Conservation (phyloP, 2,888 invertebrate species). For the Hypomecis punctinalis region DNA sequence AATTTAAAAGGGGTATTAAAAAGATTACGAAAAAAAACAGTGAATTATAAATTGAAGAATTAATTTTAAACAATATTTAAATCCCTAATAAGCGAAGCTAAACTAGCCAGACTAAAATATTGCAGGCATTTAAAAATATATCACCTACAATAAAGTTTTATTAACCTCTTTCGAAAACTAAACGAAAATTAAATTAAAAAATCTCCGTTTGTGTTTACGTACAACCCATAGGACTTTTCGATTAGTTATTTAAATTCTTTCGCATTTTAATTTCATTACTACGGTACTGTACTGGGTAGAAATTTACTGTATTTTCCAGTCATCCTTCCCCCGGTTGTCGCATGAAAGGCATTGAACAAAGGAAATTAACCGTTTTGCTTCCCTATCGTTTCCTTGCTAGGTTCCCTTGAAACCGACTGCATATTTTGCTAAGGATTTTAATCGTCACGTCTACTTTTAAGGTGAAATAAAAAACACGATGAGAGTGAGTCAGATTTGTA, state of each 20-base stretch:
- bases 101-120: too few relatives aligned
- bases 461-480: too few relatives aligned
- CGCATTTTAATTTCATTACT: constrained; percentile 64
- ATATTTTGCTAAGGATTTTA: constrained; percentile 24
- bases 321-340: constrained; percentile 69
- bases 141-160: too few relatives aligned
- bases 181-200: too few relatives aligned
- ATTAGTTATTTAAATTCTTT: constrained; percentile 69
- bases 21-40: too few relatives aligned
- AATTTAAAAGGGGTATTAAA: too few relatives aligned
- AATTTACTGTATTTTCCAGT: constrained; percentile 63
- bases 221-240: constrained; percentile 60
- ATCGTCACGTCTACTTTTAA: constrained; percentile 2
- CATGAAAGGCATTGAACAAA: constrained; percentile 77
- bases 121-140: too few relatives aligned
- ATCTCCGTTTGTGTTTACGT: constrained; percentile 40
- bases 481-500: too few relatives aligned
- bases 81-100: too few relatives aligned
- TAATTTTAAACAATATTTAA: too few relatives aligned
- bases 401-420: constrained; percentile 55
- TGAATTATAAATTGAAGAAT: too few relatives aligned
- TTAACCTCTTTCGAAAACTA: too few relatives aligned
- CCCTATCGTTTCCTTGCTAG: constrained; percentile 54
- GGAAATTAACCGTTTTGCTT: constrained; percentile 67
- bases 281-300: constrained; percentile 52